These are phyloP conservation scores for Eilema depressum DNA, from an alignment of 2,888 invertebrate species.

Conservation along the genomic window DNA sequence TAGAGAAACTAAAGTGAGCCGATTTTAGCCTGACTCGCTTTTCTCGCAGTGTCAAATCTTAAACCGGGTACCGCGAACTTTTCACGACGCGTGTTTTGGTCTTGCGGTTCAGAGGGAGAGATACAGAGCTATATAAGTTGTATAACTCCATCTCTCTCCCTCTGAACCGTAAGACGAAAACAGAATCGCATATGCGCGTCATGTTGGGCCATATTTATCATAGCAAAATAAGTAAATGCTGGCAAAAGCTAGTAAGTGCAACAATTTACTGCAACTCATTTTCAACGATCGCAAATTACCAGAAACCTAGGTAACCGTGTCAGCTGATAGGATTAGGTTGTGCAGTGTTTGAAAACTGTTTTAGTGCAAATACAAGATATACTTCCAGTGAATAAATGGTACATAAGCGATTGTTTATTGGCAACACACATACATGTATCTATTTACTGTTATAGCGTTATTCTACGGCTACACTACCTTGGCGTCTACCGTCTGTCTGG, in stretches of 20 bases:
- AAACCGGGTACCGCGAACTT: background rate
- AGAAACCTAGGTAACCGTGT: slow-evolving; percentile 21
- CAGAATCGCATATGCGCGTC: too few species aligned
- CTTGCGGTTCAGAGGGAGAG: too few species aligned
- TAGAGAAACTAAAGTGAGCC: too few species aligned
- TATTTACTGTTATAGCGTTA: background rate
- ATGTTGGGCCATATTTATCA: background rate
- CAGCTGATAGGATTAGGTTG: slow-evolving; percentile 33
- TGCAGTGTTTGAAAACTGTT: slow-evolving; percentile 42
- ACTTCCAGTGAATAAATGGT: background rate
- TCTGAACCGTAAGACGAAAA: too few species aligned
- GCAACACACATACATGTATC: slow-evolving; percentile 23
- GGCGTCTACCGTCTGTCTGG: too few species aligned
- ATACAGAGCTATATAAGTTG: too few species aligned
- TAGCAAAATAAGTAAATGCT: background rate
- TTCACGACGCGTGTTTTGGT: too few species aligned
- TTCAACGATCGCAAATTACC: slow-evolving; percentile 32
- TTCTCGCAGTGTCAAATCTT: too few species aligned
- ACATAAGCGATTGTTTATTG: slow-evolving; percentile 31
- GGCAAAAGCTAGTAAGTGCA: background rate
- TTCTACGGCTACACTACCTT: too few species aligned
- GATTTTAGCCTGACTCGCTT: too few species aligned
- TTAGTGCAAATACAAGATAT: slow-evolving; percentile 30
- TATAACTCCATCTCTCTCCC: too few species aligned
- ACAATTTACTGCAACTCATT: slow-evolving; percentile 19